A percentile compares a stretch with the other conserved stretches of the same genome.
phyloP scores from a whole-genome alignment of 2,113 vertebrate genomes.

The Takifugu bimaculatus region DNA sequence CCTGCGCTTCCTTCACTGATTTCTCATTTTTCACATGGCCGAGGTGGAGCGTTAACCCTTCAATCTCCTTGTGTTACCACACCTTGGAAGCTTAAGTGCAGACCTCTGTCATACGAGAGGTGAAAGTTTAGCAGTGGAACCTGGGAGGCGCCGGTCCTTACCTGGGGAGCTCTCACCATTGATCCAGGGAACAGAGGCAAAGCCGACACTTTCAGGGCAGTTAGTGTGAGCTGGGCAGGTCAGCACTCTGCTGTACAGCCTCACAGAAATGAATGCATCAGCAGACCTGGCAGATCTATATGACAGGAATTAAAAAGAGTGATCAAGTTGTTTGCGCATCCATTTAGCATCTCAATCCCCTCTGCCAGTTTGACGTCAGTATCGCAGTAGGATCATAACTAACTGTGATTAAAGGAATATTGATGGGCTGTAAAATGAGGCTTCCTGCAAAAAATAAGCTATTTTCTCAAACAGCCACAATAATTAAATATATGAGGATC shows the following conservation, averaged over 20 bases:
- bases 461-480: slow-evolving; percentile 84
- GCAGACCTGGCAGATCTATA: slow-evolving; percentile 72
- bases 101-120: slow-evolving; percentile 9
- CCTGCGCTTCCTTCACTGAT: slow-evolving; percentile 82
- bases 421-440: slow-evolving; percentile 81
- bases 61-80: slow-evolving; percentile 46
- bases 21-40: slow-evolving; percentile 85
- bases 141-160: slow-evolving; percentile 32
- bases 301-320: slow-evolving; percentile 74
- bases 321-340: slow-evolving; percentile 77
- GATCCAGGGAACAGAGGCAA: slow-evolving; percentile 47
- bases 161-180: slow-evolving; percentile 47
- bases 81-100: slow-evolving; percentile 18
- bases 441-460: slow-evolving; percentile 69
- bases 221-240: slow-evolving; percentile 52
- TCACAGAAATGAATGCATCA: slow-evolving; percentile 62
- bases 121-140: slow-evolving; percentile 28
- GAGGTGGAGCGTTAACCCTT: slow-evolving; percentile 74
- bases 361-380: slow-evolving; percentile 61
- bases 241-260: slow-evolving; percentile 60
- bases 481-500: slow-evolving; percentile 92
- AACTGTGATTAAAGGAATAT: slow-evolving; percentile 83
- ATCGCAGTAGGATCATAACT: slow-evolving; percentile 81
- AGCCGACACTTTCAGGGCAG: slow-evolving; percentile 47
- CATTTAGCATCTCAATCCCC: slow-evolving; percentile 75